Conservation (phyloP, 2,888 invertebrate species). For the Mesorhabditis belari region DNA sequence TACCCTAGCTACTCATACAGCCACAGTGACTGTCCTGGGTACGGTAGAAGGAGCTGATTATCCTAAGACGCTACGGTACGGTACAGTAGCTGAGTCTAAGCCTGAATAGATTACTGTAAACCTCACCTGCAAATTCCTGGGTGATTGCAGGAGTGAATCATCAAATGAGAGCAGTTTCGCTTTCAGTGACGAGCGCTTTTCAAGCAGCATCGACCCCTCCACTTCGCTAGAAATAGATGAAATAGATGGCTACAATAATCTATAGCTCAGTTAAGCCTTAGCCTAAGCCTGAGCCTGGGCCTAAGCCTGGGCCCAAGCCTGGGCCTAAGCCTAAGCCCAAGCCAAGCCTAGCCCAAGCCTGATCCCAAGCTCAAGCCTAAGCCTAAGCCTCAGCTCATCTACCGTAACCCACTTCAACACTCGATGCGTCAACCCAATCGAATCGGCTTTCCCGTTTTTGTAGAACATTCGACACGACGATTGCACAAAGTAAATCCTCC, state of each 20-base stretch:
- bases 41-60: too few relatives aligned
- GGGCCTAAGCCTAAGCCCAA: neutral
- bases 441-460: slow-evolving; percentile 98
- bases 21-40: too few relatives aligned
- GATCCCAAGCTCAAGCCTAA: neutral
- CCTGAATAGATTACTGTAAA: neutral
- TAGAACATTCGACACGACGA: slow-evolving; percentile 92
- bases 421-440: slow-evolving; percentile 95
- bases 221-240: slow-evolving; percentile 86
- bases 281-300: neutral
- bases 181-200: slow-evolving; percentile 72
- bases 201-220: slow-evolving; percentile 90
- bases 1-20: too few relatives aligned
- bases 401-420: too few relatives aligned
- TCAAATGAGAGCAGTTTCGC: slow-evolving; percentile 51
- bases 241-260: too few relatives aligned
- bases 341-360: neutral
- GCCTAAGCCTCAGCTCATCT: too few relatives aligned
- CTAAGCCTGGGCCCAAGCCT: neutral
- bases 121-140: slow-evolving; percentile 25
- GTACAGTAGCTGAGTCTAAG: too few relatives aligned
- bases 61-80: too few relatives aligned
- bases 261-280: neutral
- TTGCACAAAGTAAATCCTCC: slow-evolving; percentile 95
- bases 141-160: slow-evolving; percentile 51